phyloP scores from a whole-genome alignment of 2,888 invertebrate genomes.

The Acleris laterana region DNA sequence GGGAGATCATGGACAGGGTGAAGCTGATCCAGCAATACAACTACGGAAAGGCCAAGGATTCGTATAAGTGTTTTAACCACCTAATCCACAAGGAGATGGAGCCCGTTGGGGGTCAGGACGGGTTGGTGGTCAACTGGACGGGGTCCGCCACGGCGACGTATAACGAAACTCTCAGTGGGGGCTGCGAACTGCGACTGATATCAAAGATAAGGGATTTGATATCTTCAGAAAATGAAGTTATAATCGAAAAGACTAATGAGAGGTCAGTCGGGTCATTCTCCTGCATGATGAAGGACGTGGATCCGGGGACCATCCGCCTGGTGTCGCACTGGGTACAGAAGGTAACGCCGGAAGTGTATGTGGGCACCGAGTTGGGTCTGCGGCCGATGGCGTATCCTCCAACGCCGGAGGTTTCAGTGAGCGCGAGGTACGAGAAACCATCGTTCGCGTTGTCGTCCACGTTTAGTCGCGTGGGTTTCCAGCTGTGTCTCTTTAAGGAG shows the following conservation, averaged over 20 bases:
- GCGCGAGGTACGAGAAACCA: constrained; percentile 65
- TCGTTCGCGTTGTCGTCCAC: constrained; percentile 66
- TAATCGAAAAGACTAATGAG: constrained; percentile 63
- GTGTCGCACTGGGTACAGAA: constrained; percentile 74
- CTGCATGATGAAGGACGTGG: constrained; percentile 67
- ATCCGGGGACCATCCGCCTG: constrained; percentile 64
- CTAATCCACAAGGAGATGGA: constrained; percentile 73
- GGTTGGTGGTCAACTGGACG: constrained; percentile 64
- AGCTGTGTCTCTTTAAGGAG: constrained; percentile 70
- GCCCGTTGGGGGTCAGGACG: constrained; percentile 59
- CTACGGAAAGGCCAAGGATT: constrained; percentile 67
- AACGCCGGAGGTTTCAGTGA: constrained; percentile 64
- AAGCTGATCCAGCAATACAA: constrained; percentile 75
- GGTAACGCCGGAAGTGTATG: constrained; percentile 58
- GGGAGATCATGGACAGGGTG: constrained; percentile 70
- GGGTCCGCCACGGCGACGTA: constrained; percentile 76
- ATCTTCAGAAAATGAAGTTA: constrained; percentile 72
- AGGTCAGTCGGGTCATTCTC: constrained; percentile 63
- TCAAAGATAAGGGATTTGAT: constrained; percentile 73
- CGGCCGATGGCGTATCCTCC: constrained; percentile 61
- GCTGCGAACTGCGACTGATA: constrained; percentile 65
- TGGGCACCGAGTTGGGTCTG: constrained; percentile 68
- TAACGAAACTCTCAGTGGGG: constrained; percentile 60
- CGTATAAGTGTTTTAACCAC: constrained; percentile 64
- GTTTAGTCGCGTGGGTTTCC: constrained; percentile 65